A percentile compares a stretch with the other conserved stretches of the same genome.
Evolutionary conservation across 1,140 invertebrate species (phyloP).

Genomic region (Eupristina koningsbergeri): DNA sequence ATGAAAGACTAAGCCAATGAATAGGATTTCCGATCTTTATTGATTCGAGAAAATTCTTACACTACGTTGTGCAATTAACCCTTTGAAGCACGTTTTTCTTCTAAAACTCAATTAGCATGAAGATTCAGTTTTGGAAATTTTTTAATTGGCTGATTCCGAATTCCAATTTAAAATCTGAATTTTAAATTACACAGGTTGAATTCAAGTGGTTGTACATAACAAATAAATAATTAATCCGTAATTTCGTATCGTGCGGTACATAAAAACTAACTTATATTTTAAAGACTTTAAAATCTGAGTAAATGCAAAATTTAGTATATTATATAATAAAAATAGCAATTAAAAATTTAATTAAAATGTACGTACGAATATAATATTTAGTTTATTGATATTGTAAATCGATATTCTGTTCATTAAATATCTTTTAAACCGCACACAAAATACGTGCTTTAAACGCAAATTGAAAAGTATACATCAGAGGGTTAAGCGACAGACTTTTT

Average conservation of each 20-base stretch:
- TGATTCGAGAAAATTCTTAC: constrained; percentile 5
- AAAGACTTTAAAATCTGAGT: neutral
- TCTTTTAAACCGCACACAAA: neutral
- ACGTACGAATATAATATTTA: neutral
- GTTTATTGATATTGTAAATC: neutral
- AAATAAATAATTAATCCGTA: neutral
- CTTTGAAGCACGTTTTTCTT: constrained; percentile 27
- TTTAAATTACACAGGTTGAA: neutral
- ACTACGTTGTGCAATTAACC: constrained; percentile 1
- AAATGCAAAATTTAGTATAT: neutral
- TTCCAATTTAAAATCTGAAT: constrained; percentile 28
- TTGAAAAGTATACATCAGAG: neutral
- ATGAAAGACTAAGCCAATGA: neutral
- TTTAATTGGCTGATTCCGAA: neutral
- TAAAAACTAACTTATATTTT: neutral
- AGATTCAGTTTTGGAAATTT: neutral
- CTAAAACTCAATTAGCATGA: constrained; percentile 28
- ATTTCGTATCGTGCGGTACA: neutral
- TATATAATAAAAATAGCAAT: neutral
- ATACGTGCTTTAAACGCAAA: neutral
- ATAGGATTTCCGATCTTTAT: neutral
- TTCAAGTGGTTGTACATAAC: neutral
- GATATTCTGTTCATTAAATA: neutral
- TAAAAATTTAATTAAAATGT: neutral
- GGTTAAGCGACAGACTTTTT: neutral